Evolutionary conservation across 2,888 invertebrate species (phyloP), one percentile per base, ranked within the genome.

Genomic region (Oxytorus armatus): DNA sequence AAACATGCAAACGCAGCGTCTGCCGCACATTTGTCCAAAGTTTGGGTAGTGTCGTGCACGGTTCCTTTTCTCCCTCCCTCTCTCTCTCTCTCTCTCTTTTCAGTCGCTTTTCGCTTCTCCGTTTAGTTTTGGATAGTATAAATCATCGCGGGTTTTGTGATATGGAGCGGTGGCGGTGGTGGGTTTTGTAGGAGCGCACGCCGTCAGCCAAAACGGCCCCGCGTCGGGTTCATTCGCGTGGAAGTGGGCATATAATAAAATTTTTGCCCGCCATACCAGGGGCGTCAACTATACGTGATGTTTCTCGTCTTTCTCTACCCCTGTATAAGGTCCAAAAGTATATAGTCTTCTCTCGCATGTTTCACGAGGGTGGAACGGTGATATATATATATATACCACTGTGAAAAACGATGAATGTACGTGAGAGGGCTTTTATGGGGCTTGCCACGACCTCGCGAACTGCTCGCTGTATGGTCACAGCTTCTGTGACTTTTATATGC

Each of bases 181-280:
- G 59, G 61, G 23, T 70, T 81, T 53, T 42, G 53, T 53, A 63
- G 49, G 11, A 61, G n/a, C n/a, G 66, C 51, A 51, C 76, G 72
- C 44, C 59, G 57, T 66, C 77, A 74, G 68, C 66, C 76, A 72
- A 79, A 69, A 61, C 44, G 77, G 65, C 85, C 85, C n/a, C n/a
- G n/a, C 78, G 85, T 83, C 85, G 86, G 85, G 86, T 85, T 90
- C 88, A 90, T 86, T 85, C 88, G 86, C 79, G 87, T 85, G 90
- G 90, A 91, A 91, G 88, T 72, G 84, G 88, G 88, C 88, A 91
- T 90, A 91, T 90, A 91, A 91, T 91, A 90, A 90, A 91, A 91
- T 89, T 90, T 90, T 78, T 84, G 86, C 87, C 90, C 90, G 89
- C 91, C 91, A 90, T 91, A 85, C 87, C 81, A 90, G 88, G 89